phyloP scores from a whole-genome alignment of 1,140 invertebrate genomes.

The Lepidotrigona ventralis region DNA sequence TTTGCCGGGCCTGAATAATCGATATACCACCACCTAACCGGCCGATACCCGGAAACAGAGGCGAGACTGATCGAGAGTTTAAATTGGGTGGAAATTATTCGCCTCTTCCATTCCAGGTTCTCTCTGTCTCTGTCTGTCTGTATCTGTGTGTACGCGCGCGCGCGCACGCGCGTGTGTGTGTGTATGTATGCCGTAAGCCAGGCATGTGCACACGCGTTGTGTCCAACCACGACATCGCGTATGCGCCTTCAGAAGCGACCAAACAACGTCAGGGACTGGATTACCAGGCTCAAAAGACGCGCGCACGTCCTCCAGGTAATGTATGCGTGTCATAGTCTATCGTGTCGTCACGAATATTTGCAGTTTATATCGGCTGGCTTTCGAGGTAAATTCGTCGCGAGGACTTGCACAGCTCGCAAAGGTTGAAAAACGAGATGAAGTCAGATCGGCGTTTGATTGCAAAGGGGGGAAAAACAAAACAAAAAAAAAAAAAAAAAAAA shows the following conservation, averaged over 20 bases:
- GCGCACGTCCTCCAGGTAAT: not conserved
- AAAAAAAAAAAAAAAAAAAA: not conserved
- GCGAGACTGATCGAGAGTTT: slow-evolving; percentile 70
- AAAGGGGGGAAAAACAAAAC: too few species aligned
- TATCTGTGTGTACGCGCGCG: too few species aligned
- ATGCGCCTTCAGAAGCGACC: slow-evolving; percentile 41
- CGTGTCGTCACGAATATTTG: slow-evolving; percentile 40
- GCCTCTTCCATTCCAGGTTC: slow-evolving; percentile 26
- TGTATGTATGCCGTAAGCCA: not conserved
- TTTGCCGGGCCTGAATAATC: slow-evolving; percentile 73
- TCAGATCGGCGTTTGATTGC: not conserved
- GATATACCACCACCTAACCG: slow-evolving; percentile 59
- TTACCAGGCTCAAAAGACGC: slow-evolving; percentile 39
- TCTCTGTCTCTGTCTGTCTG: too few species aligned
- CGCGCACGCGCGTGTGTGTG: too few species aligned
- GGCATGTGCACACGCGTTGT: slow-evolving; percentile 13
- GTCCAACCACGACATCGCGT: slow-evolving; percentile 24
- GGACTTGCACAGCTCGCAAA: too few species aligned
- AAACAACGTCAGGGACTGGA: slow-evolving; percentile 37
- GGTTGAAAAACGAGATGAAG: not conserved
- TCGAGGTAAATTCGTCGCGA: slow-evolving; percentile 16
- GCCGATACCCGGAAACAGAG: slow-evolving; percentile 70
- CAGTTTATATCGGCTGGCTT: slow-evolving; percentile 2
- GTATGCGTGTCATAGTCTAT: slow-evolving; percentile 15
- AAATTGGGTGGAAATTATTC: slow-evolving; percentile 77